These are phyloP conservation scores for Apodemia zela DNA, from an alignment of 2,888 invertebrate genomes.

Conservation along the genomic window DNA sequence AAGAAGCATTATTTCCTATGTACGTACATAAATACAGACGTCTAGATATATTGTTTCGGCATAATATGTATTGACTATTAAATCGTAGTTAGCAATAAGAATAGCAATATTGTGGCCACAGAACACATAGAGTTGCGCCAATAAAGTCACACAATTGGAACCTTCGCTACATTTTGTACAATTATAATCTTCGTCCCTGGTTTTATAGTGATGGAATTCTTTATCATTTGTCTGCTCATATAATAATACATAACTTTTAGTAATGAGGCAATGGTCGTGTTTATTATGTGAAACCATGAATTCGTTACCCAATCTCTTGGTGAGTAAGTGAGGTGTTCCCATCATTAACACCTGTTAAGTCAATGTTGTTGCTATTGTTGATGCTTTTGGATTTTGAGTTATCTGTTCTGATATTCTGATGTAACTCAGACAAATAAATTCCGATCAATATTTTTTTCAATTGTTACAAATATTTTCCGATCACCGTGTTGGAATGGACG, in stretches of 20 bases:
- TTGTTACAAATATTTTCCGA: no score
- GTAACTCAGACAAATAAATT: no score
- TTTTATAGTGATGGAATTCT: constrained; percentile 17
- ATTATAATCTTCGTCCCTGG: constrained; percentile 40
- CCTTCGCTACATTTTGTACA: constrained; percentile 58
- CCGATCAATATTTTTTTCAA: no score
- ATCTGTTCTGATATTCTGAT: constrained; percentile 35
- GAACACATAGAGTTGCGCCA: constrained; percentile 34
- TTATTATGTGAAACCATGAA: neutral
- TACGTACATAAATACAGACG: no score
- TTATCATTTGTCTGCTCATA: constrained; percentile 16
- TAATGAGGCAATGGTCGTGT: constrained; percentile 29
- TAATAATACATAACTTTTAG: constrained; percentile 29
- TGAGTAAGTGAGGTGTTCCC: constrained; percentile 39
- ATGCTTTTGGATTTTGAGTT: constrained; percentile 43
- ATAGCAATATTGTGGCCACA: constrained; percentile 46
- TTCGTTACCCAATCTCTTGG: constrained; percentile 29
- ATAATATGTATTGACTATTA: no score
- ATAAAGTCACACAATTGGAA: constrained; percentile 51
- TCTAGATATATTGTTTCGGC: no score
- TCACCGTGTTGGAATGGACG: no score
- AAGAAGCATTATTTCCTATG: no score
- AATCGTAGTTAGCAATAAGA: constrained; percentile 31
- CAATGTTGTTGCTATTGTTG: constrained; percentile 48
- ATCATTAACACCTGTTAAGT: constrained; percentile 61